These are phyloP conservation scores for Leucozona laternaria DNA, from an alignment of 2,888 invertebrate genomes.

Conservation along the genomic window DNA sequence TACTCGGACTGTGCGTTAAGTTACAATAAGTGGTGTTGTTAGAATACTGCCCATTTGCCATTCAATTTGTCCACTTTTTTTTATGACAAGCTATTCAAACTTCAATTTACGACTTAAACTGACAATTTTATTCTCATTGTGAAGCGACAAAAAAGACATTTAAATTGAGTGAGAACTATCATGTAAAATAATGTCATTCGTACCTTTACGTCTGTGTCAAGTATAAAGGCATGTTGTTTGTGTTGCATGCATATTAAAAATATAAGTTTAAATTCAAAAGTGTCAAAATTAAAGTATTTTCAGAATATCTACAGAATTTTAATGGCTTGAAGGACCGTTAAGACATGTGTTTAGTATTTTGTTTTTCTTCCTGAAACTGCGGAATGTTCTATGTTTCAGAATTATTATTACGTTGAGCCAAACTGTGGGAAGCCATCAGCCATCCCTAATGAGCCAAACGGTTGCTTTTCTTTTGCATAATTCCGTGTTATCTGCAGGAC, in stretches of 20 bases:
- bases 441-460: conserved; percentile 6
- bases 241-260: not conserved
- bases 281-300: not conserved
- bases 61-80: conserved; percentile 26
- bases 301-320: too few species aligned
- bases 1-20: not conserved
- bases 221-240: too few species aligned
- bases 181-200: not conserved
- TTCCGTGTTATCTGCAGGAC: not conserved
- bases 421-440: not conserved
- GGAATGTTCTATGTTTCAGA: not conserved
- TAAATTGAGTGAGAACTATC: not conserved
- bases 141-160: conserved; percentile 4
- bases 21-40: not conserved
- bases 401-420: not conserved
- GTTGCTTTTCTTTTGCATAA: not conserved
- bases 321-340: not conserved
- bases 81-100: conserved; percentile 11
- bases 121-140: conserved; percentile 1
- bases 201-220: too few species aligned
- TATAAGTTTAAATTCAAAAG: not conserved
- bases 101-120: conserved; percentile 2
- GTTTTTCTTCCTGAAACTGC: not conserved
- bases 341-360: not conserved
- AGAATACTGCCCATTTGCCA: not conserved